Evolutionary conservation across 2,888 invertebrate species (phyloP).

Genomic region (Nasonovia ribisnigri): DNA sequence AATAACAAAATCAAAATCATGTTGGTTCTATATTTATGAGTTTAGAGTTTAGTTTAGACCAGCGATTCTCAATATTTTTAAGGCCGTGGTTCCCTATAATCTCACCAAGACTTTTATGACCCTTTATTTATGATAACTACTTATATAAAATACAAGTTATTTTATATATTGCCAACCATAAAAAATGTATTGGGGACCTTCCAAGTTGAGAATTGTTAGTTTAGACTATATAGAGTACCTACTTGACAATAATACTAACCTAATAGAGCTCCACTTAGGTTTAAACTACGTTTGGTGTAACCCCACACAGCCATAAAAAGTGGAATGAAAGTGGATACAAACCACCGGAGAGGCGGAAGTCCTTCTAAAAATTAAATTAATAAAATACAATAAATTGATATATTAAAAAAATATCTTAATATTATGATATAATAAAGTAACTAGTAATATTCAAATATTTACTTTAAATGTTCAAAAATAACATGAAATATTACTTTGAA

Average conservation of each 20-base stretch:
- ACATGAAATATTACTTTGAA: neutral
- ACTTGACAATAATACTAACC: constrained; percentile 70
- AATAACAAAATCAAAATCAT: constrained; percentile 29
- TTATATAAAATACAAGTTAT: no score
- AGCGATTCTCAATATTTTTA: no score
- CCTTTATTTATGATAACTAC: no score
- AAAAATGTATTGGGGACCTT: no score
- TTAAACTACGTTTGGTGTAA: constrained; percentile 78
- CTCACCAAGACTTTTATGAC: no score
- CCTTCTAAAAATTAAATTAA: constrained; percentile 72
- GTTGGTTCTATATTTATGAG: neutral
- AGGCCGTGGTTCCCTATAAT: no score
- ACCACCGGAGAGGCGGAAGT: constrained; percentile 77
- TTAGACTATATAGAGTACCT: neutral
- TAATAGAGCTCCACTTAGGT: constrained; percentile 79
- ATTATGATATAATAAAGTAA: neutral
- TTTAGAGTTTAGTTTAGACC: neutral
- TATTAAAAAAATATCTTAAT: no score
- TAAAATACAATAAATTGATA: neutral
- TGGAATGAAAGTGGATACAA: constrained; percentile 77
- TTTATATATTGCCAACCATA: no score
- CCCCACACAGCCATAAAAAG: constrained; percentile 78
- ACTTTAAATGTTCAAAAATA: neutral
- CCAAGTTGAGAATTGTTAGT: no score
- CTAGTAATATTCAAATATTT: neutral